Evolutionary conservation across 2,113 vertebrate species (phyloP).

Genomic region (Zonotrichia leucophrys): DNA sequence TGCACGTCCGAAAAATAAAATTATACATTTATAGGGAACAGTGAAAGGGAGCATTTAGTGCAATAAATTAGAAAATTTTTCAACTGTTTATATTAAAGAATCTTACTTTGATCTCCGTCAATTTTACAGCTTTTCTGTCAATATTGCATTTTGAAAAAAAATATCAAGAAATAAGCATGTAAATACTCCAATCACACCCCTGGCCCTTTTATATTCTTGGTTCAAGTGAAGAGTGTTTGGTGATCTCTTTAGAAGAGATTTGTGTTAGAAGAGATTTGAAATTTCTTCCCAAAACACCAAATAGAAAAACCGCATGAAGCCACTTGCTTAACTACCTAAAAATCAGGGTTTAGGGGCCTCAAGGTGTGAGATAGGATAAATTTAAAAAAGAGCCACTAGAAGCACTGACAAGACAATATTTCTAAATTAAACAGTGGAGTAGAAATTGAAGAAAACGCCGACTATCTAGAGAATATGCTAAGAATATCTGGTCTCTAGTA

Average conservation of each 20-base stretch:
- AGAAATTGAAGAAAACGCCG: background rate
- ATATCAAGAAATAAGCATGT: background rate
- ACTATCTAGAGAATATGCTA: background rate
- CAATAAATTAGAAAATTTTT: slow-evolving; percentile 19
- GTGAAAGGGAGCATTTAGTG: slow-evolving; percentile 1
- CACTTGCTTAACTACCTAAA: background rate
- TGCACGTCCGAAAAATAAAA: background rate
- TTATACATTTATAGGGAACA: background rate
- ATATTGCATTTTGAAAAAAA: background rate
- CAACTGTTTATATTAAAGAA: slow-evolving; percentile 12
- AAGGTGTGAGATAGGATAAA: background rate
- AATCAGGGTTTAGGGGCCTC: background rate
- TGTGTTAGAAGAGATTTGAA: background rate
- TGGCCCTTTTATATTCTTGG: background rate
- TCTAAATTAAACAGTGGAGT: background rate
- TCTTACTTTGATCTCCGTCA: slow-evolving; percentile 35
- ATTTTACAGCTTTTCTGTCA: background rate
- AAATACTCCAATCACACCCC: background rate
- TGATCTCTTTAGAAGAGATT: background rate
- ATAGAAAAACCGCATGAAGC: background rate
- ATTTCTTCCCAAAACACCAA: background rate
- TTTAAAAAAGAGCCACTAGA: background rate
- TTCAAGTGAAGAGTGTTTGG: background rate
- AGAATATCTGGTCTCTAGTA: background rate
- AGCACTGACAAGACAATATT: background rate